Evolutionary conservation across 2,888 invertebrate genomes (phyloP).

Genomic region (Dolichomitus sp.): DNA sequence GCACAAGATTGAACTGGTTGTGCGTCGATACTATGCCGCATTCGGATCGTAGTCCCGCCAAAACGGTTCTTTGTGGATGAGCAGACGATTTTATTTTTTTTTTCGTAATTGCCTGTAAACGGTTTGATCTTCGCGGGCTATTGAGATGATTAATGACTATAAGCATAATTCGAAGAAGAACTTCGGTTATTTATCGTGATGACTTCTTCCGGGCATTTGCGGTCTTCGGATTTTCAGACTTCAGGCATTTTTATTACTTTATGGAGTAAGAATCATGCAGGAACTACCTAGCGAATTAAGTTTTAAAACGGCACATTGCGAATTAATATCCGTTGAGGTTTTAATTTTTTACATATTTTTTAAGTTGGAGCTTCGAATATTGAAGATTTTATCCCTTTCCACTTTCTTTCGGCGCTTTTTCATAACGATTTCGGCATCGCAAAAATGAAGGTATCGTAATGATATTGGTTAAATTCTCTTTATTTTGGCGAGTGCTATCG

Average conservation of each 20-base stretch:
- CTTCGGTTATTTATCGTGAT: neutral
- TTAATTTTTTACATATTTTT: too few species aligned
- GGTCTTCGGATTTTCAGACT: neutral
- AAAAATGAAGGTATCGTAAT: too few species aligned
- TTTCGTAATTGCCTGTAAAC: slow-evolving; percentile 26
- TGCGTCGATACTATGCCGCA: slow-evolving; percentile 15
- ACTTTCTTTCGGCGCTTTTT: too few species aligned
- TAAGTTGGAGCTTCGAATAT: too few species aligned
- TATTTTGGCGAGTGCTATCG: too few species aligned
- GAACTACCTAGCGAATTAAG: too few species aligned
- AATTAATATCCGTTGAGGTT: too few species aligned
- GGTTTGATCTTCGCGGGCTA: slow-evolving; percentile 10
- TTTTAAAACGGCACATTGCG: too few species aligned
- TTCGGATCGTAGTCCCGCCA: neutral
- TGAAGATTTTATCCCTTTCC: too few species aligned
- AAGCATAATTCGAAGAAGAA: neutral
- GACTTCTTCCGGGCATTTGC: slow-evolving; percentile 5
- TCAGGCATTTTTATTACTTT: neutral
- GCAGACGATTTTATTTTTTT: neutral
- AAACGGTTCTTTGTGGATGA: slow-evolving; percentile 19
- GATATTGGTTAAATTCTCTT: too few species aligned
- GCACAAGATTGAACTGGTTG: slow-evolving; percentile 30
- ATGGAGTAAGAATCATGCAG: too few species aligned
- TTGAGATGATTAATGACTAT: slow-evolving; percentile 16
- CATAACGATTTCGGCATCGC: too few species aligned